These are phyloP conservation scores for Hyphantria cunea DNA, from an alignment of 1,140 invertebrate species.

Conservation along the genomic window DNA sequence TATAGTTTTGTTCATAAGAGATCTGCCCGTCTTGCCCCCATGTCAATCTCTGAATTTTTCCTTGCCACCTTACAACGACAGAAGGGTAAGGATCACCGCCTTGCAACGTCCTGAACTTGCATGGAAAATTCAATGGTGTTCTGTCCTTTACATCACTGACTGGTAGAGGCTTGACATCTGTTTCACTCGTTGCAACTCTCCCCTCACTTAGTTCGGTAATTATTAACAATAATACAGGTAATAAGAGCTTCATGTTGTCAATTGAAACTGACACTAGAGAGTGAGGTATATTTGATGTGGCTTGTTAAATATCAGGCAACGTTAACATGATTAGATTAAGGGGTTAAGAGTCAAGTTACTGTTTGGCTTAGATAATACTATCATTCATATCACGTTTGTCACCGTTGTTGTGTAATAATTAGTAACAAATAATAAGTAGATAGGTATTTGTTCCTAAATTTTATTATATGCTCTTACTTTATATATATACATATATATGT, in stretches of 20 bases:
- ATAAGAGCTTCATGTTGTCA: conserved; percentile 39
- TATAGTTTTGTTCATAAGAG: conserved; percentile 31
- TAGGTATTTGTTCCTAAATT: background rate
- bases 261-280: conserved; percentile 11
- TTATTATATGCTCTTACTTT: too few species aligned
- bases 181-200: conserved; percentile 33
- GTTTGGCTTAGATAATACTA: conserved; percentile 32
- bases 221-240: conserved; percentile 32
- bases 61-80: conserved; percentile 37
- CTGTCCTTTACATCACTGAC: conserved; percentile 3
- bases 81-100: conserved; percentile 39
- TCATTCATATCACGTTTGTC: conserved; percentile 10
- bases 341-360: conserved; percentile 35
- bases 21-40: conserved; percentile 34
- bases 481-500: too few species aligned
- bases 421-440: background rate
- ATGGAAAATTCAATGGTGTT: conserved; percentile 21
- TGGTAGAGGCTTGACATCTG: conserved; percentile 14
- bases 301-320: conserved; percentile 11
- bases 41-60: conserved; percentile 35
- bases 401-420: background rate
- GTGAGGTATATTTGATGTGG: conserved; percentile 31
- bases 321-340: conserved; percentile 35
- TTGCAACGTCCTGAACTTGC: conserved; percentile 34
- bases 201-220: conserved; percentile 23